phyloP scores from a whole-genome alignment of 64 coral and sea anemone genomes.

The Acropora yongei region DNA sequence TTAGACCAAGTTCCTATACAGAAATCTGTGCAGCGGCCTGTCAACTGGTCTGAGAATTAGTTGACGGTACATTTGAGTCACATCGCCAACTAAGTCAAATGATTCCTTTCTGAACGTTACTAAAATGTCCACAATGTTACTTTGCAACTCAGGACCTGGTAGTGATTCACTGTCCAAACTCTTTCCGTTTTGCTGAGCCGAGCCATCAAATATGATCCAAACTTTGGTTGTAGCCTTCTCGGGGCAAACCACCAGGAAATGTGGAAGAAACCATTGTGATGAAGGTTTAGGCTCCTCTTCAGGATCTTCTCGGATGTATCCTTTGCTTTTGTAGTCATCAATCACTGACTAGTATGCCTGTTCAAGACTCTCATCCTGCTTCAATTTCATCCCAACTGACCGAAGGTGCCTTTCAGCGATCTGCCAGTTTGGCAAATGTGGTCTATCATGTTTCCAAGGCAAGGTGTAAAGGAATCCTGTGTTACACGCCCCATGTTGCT shows the following conservation, averaged over 20 bases:
- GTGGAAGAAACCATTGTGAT: constrained; percentile 65
- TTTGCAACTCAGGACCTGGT: constrained; percentile 77
- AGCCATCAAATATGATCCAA: constrained; percentile 66
- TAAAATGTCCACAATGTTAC: constrained; percentile 73
- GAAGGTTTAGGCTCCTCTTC: constrained; percentile 55
- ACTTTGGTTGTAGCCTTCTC: constrained; percentile 67
- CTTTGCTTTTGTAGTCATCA: constrained; percentile 41
- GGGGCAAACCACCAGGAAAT: constrained; percentile 73
- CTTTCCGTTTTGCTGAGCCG: constrained; percentile 65
- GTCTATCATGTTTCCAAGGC: constrained; percentile 59
- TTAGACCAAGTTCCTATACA: too few relatives aligned
- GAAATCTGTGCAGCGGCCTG: too few relatives aligned
- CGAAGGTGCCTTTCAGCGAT: background rate
- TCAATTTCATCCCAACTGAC: constrained; percentile 5
- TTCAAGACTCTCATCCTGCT: constrained; percentile 7
- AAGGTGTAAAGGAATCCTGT: background rate
- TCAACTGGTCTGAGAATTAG: too few relatives aligned
- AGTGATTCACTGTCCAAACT: constrained; percentile 82
- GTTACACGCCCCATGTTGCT: too few relatives aligned
- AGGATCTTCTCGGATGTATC: constrained; percentile 51
- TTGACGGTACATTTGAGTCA: constrained; percentile 45
- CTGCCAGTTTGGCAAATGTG: constrained; percentile 34
- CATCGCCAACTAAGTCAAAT: constrained; percentile 59
- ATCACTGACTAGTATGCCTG: constrained; percentile 23
- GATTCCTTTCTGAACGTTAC: constrained; percentile 67